A percentile compares a stretch with the other conserved stretches of the same genome.
Evolutionary conservation across 2,113 vertebrate species (phyloP).

Genomic region (Pangasianodon hypophthalmus): DNA sequence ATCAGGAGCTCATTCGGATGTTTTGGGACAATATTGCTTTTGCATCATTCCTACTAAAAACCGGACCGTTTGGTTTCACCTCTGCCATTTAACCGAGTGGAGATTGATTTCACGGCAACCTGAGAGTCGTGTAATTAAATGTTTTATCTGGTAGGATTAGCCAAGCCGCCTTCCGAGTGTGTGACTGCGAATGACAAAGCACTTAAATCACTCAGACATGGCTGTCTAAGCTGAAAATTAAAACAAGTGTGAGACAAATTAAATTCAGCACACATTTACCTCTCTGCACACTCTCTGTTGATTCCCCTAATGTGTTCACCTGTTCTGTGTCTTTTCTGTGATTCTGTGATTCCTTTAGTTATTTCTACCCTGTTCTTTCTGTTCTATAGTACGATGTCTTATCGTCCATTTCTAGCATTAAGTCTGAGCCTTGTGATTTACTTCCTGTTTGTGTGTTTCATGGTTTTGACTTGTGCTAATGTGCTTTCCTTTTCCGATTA

Average conservation of each 20-base stretch:
- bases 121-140: slow-evolving; percentile 17
- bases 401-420: neutral
- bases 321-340: neutral
- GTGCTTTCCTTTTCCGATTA: neutral
- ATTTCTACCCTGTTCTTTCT: neutral
- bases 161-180: neutral
- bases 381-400: no score
- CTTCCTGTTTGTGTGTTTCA: neutral
- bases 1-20: neutral
- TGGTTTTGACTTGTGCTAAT: neutral
- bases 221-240: neutral
- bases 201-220: neutral
- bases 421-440: neutral
- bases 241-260: neutral
- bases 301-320: neutral
- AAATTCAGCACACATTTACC: neutral
- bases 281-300: neutral
- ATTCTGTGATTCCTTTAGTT: neutral
- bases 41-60: neutral
- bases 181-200: neutral
- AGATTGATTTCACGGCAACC: slow-evolving; percentile 17
- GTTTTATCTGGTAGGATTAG: slow-evolving; percentile 33
- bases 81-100: neutral
- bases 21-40: neutral
- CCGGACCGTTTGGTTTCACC: neutral